Percentiles rank a stretch among this genome's conserved stretches.
These are phyloP conservation scores for Thinocorus orbignyianus DNA, from an alignment of 2,113 vertebrate species.

Conservation along the genomic window DNA sequence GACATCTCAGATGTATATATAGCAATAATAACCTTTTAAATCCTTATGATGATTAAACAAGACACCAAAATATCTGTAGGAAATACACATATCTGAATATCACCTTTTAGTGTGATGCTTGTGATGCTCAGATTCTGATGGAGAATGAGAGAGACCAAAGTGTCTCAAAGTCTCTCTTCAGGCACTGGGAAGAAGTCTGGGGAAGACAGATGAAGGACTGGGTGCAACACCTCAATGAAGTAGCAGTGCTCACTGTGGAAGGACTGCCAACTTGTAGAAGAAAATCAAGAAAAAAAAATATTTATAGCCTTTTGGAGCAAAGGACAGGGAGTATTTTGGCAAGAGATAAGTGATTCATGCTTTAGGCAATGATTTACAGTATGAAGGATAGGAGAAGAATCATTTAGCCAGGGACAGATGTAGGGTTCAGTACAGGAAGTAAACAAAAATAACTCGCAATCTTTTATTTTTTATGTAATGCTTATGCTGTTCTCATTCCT, in stretches of 20 bases:
- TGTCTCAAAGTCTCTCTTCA: neutral
- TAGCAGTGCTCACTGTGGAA: neutral
- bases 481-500: neutral
- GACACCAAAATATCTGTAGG: neutral
- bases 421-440: neutral
- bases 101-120: neutral
- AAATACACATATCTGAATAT: neutral
- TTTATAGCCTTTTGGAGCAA: neutral
- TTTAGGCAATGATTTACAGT: neutral
- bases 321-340: neutral
- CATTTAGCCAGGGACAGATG: neutral
- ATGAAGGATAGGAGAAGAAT: neutral
- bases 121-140: neutral
- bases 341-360: neutral
- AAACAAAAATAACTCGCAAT: neutral
- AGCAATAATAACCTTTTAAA: neutral
- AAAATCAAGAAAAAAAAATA: neutral
- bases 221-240: neutral
- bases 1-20: neutral
- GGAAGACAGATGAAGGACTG: neutral
- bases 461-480: neutral
- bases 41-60: rapidly evolving
- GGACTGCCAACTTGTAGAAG: neutral
- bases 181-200: neutral
- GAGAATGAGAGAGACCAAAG: neutral